Base-by-base conservation (phyloP, 2,888 invertebrate species). In the Beris morrisii region DNA sequence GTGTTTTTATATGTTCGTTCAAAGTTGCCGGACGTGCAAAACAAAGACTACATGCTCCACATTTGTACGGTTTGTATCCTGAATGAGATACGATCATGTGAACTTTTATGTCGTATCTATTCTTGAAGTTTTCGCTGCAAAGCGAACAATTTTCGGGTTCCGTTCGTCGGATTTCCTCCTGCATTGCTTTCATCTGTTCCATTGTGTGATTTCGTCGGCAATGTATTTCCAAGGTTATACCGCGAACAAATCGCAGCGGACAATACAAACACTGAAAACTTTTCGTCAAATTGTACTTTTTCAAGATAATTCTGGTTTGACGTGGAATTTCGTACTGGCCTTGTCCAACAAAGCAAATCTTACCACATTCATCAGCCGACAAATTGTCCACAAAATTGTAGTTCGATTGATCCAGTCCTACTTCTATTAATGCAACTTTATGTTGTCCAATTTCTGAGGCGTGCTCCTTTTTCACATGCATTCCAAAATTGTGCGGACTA, bases 11-110 rank as follows among this genome's bases (percentile, higher is more conserved):
- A 73, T 86, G 86, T 68, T 84, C 82, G 55, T 82, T 83, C 0
- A 86, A 74, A 12, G 84, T 76, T 38, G 84, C 82, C 11, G 84
- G 83, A 0, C 84, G 84, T 0, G 84, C 79, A 64, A 86, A 86
- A 1, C 75, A 73, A 70, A 83, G 82, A 0, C 81, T 72, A 52
- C 83, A 83, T 69, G 81, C 80, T 0, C 82, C 79, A 66, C 83
- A 83, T 69, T 82, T 83, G 0, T 83, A 69, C n/a, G 69, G 70
- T 75, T 70, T 0, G 73, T 73, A 15, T 4, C 64, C 69, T 48
- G 61, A 45, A 64, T 70, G 69, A 1, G 28, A 5, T 5, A 32
- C 22, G 13, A 46, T 43, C 50, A 69, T 38, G 45, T 70, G 70
- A 9, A 32, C 3, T n/a, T 22, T n/a, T 22, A 70, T 56, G 7